Base-by-base conservation (phyloP, 2,113 vertebrate species). In the Agelaius phoeniceus region DNA sequence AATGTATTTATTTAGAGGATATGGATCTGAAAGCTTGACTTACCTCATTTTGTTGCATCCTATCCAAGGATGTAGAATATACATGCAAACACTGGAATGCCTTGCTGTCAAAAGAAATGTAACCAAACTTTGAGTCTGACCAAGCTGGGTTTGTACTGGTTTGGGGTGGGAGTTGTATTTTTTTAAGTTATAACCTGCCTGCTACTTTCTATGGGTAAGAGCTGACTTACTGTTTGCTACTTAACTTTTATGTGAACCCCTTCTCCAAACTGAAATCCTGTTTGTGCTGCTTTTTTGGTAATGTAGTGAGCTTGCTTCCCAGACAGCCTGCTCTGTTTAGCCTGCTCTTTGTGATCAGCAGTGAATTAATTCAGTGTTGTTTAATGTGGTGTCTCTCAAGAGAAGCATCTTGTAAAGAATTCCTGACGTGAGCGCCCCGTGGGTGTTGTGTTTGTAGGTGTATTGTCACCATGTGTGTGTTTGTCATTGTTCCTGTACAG, bases 231-330 rank as follows among this genome's bases (percentile, higher is more conserved):
- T 81, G 24, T 59, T 46, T 82, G 76, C 73, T 52, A 21, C 79
- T 31, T 63, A 93, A 96, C 95, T 96, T 86, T 94, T 96, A 97
- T 95, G 90, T 96, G 94, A 97, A 91, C 94, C 89, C 90, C 90
- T 93, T 92, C 30, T 78, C 72, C 63, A 57, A 76, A 73, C 16
- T 39, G 59, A 92, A 84, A 41, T 75, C 65, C 78, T 84, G 20
- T 78, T 78, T 3, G 1, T 90, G 73, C 54, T 92, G 57, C 81
- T 91, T 72, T 93, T 76, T 49, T 61, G 37, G 41, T 82, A 63
- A 54, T 6, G 19, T 79, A 93, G 51, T 55, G 30, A 91, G 61
- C 84, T 91, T 91, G 76, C 81, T 93, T 94, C 66, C 79, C 83
- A 87, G 84, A 3, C 51, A 75, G 57, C 52, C 94, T 75, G 77